A percentile compares a stretch with the other conserved stretches of the same genome.
These are phyloP conservation scores for Eulemur rubriventer DNA, from an alignment of 2,797 vertebrate genomes.

Conservation along the genomic window DNA sequence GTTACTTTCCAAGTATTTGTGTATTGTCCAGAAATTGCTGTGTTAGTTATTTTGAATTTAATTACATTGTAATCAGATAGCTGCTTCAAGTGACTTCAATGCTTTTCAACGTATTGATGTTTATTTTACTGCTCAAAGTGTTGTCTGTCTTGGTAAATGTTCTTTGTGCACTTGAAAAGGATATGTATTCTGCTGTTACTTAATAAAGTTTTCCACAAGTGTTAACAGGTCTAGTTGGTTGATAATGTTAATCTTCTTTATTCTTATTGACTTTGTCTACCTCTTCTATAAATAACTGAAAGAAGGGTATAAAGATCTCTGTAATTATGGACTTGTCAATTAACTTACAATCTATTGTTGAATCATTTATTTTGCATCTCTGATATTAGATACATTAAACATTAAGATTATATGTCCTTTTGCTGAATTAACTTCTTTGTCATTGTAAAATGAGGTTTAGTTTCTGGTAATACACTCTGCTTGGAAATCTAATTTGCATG, in stretches of 20 bases:
- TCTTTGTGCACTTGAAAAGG: not conserved
- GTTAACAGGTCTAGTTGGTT: not conserved
- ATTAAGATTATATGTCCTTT: not conserved
- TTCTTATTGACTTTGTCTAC: not conserved
- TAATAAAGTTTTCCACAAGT: not conserved
- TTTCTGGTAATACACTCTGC: not conserved
- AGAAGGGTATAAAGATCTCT: not conserved
- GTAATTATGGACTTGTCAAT: not conserved
- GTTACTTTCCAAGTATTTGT: not conserved
- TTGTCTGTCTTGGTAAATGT: not conserved
- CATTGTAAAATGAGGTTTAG: not conserved
- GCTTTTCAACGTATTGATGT: not conserved
- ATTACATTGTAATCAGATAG: not conserved
- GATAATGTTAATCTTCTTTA: not conserved
- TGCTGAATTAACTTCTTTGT: not conserved
- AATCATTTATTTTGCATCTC: not conserved
- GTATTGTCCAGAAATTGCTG: not conserved
- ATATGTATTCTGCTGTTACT: not conserved
- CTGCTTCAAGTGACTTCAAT: not conserved
- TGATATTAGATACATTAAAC: not conserved
- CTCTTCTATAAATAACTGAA: not conserved
- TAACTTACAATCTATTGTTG: not conserved
- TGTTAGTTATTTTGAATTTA: not conserved
- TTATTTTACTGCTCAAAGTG: not conserved
- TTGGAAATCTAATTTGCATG: not conserved